Percentiles rank a stretch among this genome's conserved stretches.
Evolutionary conservation across 2,113 vertebrate genomes (phyloP).

Genomic region (Megalops atlanticus): DNA sequence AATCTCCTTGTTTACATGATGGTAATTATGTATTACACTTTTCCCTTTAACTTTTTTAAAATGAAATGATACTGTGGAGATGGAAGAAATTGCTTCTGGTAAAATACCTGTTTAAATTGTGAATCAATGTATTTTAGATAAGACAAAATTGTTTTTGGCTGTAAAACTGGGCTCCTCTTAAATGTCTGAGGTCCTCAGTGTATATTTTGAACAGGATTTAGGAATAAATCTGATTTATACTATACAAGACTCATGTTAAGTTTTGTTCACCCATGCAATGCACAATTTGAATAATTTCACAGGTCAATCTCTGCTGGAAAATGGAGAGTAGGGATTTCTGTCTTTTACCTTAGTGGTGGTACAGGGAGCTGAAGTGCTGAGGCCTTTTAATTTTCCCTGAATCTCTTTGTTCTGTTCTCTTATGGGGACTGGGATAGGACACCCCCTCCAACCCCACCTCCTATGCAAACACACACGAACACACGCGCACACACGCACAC

Average conservation of each 20-base stretch:
- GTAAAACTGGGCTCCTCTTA: not conserved
- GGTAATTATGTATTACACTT: too few species aligned
- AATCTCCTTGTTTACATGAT: too few species aligned
- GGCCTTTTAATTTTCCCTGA: not conserved
- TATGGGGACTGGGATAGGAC: not conserved
- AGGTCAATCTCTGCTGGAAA: not conserved
- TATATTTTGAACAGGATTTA: not conserved
- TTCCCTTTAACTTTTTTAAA: too few species aligned
- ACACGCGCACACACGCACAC: not conserved
- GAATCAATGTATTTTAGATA: conserved; percentile 1
- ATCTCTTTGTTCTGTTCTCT: not conserved
- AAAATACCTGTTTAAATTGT: not conserved
- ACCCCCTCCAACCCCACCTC: too few species aligned
- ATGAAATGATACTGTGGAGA: not conserved
- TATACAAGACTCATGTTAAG: not conserved
- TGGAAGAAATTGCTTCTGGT: not conserved
- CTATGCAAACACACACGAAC: too few species aligned
- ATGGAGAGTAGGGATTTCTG: not conserved
- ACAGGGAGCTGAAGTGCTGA: not conserved
- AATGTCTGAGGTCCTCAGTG: not conserved
- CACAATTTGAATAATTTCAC: not conserved
- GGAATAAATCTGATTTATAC: not conserved
- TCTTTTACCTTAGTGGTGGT: not conserved
- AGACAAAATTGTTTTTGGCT: not conserved
- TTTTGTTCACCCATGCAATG: too few species aligned